Conservation (phyloP, 2,113 vertebrate species). For the Cyprinus carpio region DNA sequence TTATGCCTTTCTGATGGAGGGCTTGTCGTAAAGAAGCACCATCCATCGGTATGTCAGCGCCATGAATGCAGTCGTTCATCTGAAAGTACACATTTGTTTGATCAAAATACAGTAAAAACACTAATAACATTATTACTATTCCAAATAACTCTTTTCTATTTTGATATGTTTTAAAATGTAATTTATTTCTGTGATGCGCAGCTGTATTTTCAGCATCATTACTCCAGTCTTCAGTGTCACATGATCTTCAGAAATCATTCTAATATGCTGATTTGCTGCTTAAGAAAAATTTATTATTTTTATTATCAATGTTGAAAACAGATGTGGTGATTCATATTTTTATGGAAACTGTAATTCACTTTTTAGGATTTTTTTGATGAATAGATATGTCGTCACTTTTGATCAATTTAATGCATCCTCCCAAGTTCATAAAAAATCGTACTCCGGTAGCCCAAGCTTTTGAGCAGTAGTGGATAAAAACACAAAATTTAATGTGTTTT, state of each 20-base stretch:
- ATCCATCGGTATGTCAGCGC: constrained; percentile 73
- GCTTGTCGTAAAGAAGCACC: constrained; percentile 73
- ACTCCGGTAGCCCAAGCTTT: no score
- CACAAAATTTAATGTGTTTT: constrained; percentile 59
- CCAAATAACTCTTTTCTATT: not conserved
- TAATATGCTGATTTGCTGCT: not conserved
- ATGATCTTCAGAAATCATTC: not conserved
- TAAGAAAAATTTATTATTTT: not conserved
- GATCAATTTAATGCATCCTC: no score
- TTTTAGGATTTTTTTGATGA: no score
- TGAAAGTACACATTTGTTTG: constrained; percentile 46
- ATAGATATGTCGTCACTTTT: no score
- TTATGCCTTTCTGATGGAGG: constrained; percentile 78
- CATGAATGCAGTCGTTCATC: constrained; percentile 73
- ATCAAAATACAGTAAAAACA: not conserved
- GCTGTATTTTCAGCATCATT: not conserved
- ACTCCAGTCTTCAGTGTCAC: not conserved
- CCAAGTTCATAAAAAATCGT: no score
- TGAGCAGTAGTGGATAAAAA: not conserved
- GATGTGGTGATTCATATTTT: no score
- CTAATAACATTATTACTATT: not conserved
- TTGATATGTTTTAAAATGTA: not conserved
- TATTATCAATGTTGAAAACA: no score
- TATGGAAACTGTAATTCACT: not conserved
- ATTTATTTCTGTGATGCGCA: not conserved